Evolutionary conservation across 2,888 invertebrate genomes (phyloP).

Genomic region (Tetanocera ferruginea): DNA sequence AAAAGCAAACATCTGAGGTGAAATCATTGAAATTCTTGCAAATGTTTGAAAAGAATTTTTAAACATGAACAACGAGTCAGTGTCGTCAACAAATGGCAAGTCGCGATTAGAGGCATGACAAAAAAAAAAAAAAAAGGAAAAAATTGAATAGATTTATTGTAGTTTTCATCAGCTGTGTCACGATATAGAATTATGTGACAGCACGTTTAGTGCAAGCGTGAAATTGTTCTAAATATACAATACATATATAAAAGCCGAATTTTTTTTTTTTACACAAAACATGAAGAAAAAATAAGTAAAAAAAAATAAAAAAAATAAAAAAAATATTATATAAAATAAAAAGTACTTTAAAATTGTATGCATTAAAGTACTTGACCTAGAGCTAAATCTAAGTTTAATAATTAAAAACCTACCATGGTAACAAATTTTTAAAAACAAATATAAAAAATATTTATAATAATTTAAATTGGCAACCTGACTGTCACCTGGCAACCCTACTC

Average conservation of each 20-base stretch:
- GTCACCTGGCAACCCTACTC: not conserved
- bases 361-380: too few relatives aligned
- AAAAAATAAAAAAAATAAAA: not conserved
- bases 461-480: too few relatives aligned
- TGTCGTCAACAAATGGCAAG: not conserved
- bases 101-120: not conserved
- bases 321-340: not conserved
- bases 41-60: not conserved
- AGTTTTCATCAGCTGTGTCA: constrained; percentile 24
- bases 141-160: constrained; percentile 20
- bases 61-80: not conserved
- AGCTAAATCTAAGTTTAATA: too few relatives aligned
- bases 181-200: constrained; percentile 9
- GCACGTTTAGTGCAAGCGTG: too few relatives aligned
- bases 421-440: too few relatives aligned
- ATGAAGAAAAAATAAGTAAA: not conserved
- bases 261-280: not conserved
- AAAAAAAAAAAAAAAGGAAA: not conserved
- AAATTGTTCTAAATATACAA: not conserved
- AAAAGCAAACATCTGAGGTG: not conserved
- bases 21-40: not conserved
- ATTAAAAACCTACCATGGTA: too few relatives aligned
- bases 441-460: too few relatives aligned
- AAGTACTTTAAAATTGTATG: too few relatives aligned
- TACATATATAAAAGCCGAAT: too few relatives aligned